These are phyloP conservation scores for Chrysopa pallens DNA, from an alignment of 1,140 invertebrate genomes.

Conservation along the genomic window DNA sequence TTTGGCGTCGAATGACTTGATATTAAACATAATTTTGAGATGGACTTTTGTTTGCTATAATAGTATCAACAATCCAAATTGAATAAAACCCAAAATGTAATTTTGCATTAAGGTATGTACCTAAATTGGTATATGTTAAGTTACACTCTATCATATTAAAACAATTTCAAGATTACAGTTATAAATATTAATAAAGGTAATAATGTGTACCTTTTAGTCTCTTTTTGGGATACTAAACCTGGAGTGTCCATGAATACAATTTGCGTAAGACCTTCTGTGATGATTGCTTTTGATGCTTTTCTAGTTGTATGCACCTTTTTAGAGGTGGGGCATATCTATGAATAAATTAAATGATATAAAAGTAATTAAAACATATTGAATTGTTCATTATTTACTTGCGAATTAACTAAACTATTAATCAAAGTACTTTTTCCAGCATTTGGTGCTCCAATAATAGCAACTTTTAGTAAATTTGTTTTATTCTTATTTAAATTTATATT, in stretches of 20 bases:
- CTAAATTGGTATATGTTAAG: too few species aligned
- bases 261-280: conserved; percentile 55
- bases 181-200: too few species aligned
- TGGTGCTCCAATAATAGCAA: conserved; percentile 77
- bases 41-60: too few species aligned
- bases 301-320: conserved; percentile 82
- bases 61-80: too few species aligned
- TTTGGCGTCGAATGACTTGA: too few species aligned
- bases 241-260: conserved; percentile 80
- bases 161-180: too few species aligned
- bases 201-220: conserved; percentile 38
- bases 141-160: too few species aligned
- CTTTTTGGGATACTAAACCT: conserved; percentile 46
- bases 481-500: too few species aligned
- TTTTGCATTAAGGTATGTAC: too few species aligned
- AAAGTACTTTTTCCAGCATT: conserved; percentile 92
- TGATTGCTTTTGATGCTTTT: conserved; percentile 48
- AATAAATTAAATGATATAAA: conserved; percentile 8
- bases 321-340: conserved; percentile 70
- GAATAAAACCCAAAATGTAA: conserved; percentile 6
- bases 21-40: too few species aligned
- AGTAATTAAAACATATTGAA: conserved; percentile 5
- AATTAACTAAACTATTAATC: conserved; percentile 65
- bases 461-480: conserved; percentile 51
- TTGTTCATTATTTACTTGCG: conserved; percentile 38